Evolutionary conservation across 1,140 invertebrate genomes (phyloP).

Genomic region (Drosophila parvula): DNA sequence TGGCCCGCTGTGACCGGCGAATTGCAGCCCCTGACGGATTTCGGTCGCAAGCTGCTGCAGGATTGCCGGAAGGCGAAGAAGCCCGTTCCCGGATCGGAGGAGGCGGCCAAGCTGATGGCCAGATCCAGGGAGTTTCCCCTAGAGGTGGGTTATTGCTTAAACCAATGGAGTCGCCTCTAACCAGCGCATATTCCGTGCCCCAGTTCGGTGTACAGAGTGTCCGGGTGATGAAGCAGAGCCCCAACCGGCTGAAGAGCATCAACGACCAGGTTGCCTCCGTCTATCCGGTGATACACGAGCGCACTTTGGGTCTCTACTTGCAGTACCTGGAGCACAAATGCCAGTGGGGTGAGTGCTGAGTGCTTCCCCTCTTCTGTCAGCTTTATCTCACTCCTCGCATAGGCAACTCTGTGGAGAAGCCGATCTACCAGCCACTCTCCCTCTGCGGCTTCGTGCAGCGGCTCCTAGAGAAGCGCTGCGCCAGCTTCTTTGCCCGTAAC

Average conservation of each 20-base stretch:
- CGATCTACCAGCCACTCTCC: slow-evolving; percentile 57
- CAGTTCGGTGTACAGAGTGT: slow-evolving; percentile 66
- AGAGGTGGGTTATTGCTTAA: slow-evolving; percentile 25
- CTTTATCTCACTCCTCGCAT: background rate
- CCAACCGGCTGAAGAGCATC: slow-evolving; percentile 19
- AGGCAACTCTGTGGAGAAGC: slow-evolving; percentile 66
- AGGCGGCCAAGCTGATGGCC: slow-evolving; percentile 8
- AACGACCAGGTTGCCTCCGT: slow-evolving; percentile 51
- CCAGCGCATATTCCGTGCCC: background rate
- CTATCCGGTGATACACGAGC: slow-evolving; percentile 80
- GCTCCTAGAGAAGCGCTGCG: slow-evolving; percentile 85
- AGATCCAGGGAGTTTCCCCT: slow-evolving; percentile 50
- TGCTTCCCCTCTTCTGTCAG: background rate
- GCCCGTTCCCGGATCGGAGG: slow-evolving; percentile 11
- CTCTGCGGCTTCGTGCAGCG: slow-evolving; percentile 85
- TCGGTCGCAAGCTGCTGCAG: slow-evolving; percentile 37
- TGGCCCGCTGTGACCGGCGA: slow-evolving; percentile 43
- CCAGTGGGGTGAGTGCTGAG: slow-evolving; percentile 53
- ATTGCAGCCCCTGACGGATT: slow-evolving; percentile 17
- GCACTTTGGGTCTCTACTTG: slow-evolving; percentile 69
- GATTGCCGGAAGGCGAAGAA: slow-evolving; percentile 32
- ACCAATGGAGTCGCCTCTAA: background rate
- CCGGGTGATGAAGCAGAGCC: slow-evolving; percentile 40
- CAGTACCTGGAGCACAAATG: slow-evolving; percentile 76
- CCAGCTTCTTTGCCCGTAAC: slow-evolving; percentile 84